Conservation (phyloP, 2,888 invertebrate genomes). For the Anarsia innoxiella region DNA sequence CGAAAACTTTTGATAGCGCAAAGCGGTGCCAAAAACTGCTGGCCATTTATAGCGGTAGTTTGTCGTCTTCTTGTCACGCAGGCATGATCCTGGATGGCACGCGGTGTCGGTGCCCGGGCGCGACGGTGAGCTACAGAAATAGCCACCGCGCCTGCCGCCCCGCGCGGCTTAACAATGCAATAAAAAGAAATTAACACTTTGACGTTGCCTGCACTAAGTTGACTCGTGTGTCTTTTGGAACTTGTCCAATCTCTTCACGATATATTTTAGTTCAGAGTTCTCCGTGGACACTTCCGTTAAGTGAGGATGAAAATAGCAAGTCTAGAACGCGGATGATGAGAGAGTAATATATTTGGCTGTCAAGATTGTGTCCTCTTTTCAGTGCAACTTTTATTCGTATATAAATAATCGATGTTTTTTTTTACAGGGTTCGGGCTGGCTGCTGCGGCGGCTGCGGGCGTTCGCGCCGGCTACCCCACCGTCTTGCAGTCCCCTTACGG, state of each 20-base stretch:
- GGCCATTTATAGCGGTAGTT: constrained; percentile 66
- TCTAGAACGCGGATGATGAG: constrained; percentile 42
- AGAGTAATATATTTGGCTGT: constrained; percentile 34
- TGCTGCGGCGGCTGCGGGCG: constrained; percentile 78
- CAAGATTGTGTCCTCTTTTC: constrained; percentile 34
- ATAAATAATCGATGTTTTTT: too few species aligned
- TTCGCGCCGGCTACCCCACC: constrained; percentile 85
- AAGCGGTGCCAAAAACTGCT: neutral
- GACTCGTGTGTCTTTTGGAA: constrained; percentile 72
- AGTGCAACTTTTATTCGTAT: constrained; percentile 21
- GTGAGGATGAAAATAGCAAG: constrained; percentile 56
- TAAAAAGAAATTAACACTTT: constrained; percentile 73
- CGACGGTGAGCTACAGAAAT: constrained; percentile 63
- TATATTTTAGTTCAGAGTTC: constrained; percentile 54
- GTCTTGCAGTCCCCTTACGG: constrained; percentile 89
- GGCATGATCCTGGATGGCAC: constrained; percentile 58
- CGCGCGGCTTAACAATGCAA: constrained; percentile 73
- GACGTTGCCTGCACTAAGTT: constrained; percentile 67
- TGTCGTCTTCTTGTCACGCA: constrained; percentile 68
- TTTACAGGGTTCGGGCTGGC: constrained; percentile 65
- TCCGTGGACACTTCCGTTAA: constrained; percentile 66
- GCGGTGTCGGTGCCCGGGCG: constrained; percentile 47
- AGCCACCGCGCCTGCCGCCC: too few species aligned
- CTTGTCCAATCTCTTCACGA: constrained; percentile 57
- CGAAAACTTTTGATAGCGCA: neutral